Conservation (phyloP, 2,113 vertebrate species). For the Erythrocercus mccallii region DNA sequence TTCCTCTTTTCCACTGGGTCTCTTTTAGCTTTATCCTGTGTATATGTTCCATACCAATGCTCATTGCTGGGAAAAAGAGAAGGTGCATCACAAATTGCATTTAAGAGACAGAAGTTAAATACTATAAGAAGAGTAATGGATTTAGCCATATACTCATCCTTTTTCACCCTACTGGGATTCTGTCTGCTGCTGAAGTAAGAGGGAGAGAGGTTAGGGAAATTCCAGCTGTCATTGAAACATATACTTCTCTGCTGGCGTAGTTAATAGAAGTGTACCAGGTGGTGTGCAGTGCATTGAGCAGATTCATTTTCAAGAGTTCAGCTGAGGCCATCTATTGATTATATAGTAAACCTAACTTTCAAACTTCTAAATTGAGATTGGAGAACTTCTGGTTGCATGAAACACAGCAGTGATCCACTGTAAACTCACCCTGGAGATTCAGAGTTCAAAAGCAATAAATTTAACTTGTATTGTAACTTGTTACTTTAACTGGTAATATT, state of each 20-base stretch:
- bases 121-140: neutral
- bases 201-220: neutral
- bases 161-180: neutral
- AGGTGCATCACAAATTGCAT: neutral
- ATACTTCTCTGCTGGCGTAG: neutral
- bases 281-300: neutral
- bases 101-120: constrained; percentile 6
- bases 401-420: neutral
- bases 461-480: neutral
- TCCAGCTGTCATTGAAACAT: neutral
- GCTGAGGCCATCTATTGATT: neutral
- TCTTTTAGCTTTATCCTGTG: neutral
- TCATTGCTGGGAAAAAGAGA: neutral
- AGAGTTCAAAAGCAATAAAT: neutral
- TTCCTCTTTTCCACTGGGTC: neutral
- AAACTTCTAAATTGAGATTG: neutral
- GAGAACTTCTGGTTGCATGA: neutral
- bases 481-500: neutral
- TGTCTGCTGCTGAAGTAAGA: neutral
- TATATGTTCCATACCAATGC: neutral
- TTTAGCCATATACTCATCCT: neutral
- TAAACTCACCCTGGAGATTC: neutral
- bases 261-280: neutral
- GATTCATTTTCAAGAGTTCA: neutral
- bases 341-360: neutral